Evolutionary conservation across 1,140 invertebrate genomes (phyloP).

Genomic region (Drosophila pruinosa): DNA sequence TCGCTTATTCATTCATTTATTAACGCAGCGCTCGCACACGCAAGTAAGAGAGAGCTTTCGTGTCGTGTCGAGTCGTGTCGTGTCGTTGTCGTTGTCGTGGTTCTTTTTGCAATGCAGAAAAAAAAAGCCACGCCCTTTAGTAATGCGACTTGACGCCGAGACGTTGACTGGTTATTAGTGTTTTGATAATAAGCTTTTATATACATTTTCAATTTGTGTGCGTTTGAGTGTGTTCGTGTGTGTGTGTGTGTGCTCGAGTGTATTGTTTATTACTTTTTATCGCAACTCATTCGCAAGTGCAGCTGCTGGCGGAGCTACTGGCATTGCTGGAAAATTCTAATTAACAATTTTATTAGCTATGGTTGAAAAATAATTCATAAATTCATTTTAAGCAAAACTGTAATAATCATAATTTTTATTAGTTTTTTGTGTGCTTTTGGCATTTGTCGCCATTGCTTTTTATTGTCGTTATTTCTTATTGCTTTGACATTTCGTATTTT

Average conservation of each 20-base stretch:
- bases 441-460: slow-evolving; percentile 55
- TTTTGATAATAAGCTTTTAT: slow-evolving; percentile 50
- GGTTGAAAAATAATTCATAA: slow-evolving; percentile 80
- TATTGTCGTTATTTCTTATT: slow-evolving; percentile 34
- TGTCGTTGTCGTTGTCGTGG: slow-evolving; percentile 8
- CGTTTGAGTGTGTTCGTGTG: neutral
- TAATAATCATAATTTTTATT: slow-evolving; percentile 78
- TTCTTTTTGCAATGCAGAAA: slow-evolving; percentile 8
- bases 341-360: slow-evolving; percentile 81
- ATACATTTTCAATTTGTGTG: neutral
- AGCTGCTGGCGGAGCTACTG: slow-evolving; percentile 41
- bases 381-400: slow-evolving; percentile 70
- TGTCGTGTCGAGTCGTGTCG: no score
- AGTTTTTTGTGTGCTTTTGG: slow-evolving; percentile 33
- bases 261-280: slow-evolving; percentile 39
- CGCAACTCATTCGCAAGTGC: slow-evolving; percentile 37
- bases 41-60: slow-evolving; percentile 22
- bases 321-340: slow-evolving; percentile 76
- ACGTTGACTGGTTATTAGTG: slow-evolving; percentile 33
- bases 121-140: slow-evolving; percentile 39
- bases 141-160: neutral
- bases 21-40: slow-evolving; percentile 7
- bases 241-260: slow-evolving; percentile 12
- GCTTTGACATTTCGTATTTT: slow-evolving; percentile 28
- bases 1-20: slow-evolving; percentile 30